phyloP scores from a whole-genome alignment of 1,140 invertebrate species.

The Drosophila tropicalis region DNA sequence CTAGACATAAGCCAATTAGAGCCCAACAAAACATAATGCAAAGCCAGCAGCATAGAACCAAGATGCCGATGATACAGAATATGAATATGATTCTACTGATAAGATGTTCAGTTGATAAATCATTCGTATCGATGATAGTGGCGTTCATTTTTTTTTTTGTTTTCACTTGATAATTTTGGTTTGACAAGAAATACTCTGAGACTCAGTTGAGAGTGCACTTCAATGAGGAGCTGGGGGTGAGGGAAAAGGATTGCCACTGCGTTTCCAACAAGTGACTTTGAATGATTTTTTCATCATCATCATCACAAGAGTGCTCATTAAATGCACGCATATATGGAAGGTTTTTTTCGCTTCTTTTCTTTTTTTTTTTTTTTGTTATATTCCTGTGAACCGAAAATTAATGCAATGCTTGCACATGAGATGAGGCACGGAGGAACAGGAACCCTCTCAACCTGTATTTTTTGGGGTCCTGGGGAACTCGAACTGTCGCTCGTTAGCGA shows the following conservation, averaged over 20 bases:
- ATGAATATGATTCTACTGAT: neutral
- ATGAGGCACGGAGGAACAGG: constrained; percentile 9
- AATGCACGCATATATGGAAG: constrained; percentile 23
- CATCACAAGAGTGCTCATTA: constrained; percentile 65
- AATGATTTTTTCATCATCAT: constrained; percentile 46
- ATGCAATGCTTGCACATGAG: constrained; percentile 42
- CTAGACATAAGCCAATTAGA: neutral
- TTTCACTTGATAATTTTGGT: neutral
- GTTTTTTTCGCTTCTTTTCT: neutral
- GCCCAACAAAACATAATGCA: neutral
- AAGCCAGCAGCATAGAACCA: neutral
- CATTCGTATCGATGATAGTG: neutral
- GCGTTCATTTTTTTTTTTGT: neutral
- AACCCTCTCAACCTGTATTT: constrained; percentile 10
- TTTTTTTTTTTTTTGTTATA: too few species aligned
- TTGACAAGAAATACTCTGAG: constrained; percentile 5
- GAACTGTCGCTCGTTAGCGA: constrained; percentile 63
- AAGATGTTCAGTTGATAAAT: neutral
- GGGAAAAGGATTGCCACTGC: neutral
- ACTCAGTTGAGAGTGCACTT: constrained; percentile 32
- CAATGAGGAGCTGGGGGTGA: neutral
- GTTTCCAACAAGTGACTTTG: constrained; percentile 59
- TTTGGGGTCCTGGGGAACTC: constrained; percentile 33
- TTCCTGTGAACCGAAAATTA: constrained; percentile 51
- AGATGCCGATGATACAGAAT: neutral